These are phyloP conservation scores for Cotesia congregata DNA, from an alignment of 2,888 invertebrate species.

Conservation along the genomic window DNA sequence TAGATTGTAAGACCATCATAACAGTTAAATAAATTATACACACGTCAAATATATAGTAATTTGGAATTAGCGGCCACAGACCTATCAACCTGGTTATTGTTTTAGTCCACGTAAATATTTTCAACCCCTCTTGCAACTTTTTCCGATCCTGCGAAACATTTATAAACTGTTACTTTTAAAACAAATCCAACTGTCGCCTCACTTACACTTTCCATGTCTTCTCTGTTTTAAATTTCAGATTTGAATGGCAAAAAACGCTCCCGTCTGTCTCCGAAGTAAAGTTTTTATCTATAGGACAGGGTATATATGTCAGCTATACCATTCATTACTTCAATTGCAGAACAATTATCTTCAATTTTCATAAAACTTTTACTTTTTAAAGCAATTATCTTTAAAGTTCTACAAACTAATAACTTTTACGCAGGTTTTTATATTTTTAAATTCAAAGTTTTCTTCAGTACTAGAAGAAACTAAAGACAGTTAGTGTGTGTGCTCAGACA, in stretches of 20 bases:
- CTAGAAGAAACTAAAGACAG: too few species aligned
- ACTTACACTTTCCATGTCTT: neutral
- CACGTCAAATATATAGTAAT: neutral
- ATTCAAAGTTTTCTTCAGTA: neutral
- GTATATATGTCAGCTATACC: neutral
- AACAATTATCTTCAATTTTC: neutral
- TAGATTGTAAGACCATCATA: neutral
- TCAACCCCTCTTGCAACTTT: neutral
- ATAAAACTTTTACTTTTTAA: neutral
- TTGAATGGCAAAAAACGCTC: neutral
- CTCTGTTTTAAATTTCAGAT: neutral
- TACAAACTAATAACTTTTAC: neutral
- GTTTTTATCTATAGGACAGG: neutral
- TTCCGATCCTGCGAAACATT: neutral
- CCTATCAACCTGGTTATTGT: neutral
- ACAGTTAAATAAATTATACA: neutral
- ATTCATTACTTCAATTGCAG: neutral
- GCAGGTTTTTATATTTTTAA: neutral
- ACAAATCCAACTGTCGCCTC: neutral
- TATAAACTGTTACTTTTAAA: neutral
- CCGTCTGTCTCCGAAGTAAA: neutral
- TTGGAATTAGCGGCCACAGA: neutral
- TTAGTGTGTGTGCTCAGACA: too few species aligned
- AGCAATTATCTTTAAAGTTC: neutral
- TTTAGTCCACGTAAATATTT: neutral